These are phyloP conservation scores for Acleris literana DNA, from an alignment of 2,888 invertebrate species.

Conservation along the genomic window DNA sequence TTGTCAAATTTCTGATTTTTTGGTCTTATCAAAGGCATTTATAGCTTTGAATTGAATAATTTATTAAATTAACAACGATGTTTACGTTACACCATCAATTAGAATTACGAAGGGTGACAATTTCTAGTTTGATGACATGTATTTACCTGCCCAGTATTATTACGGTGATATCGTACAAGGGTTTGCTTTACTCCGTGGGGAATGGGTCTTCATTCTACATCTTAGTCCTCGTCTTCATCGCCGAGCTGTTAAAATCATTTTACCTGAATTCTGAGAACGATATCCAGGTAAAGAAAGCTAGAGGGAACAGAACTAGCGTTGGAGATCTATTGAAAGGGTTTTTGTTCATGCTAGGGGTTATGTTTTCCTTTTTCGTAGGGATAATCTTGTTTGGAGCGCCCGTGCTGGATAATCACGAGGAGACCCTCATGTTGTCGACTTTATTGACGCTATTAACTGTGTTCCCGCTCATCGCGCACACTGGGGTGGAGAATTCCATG, in stretches of 20 bases:
- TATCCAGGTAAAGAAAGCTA: slow-evolving; percentile 64
- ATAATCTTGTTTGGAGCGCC: slow-evolving; percentile 89
- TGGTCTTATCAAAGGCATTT: slow-evolving; percentile 16
- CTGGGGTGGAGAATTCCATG: slow-evolving; percentile 83
- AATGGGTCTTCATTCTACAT: slow-evolving; percentile 78
- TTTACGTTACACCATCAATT: slow-evolving; percentile 69
- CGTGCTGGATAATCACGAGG: slow-evolving; percentile 84
- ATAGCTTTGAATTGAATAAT: slow-evolving; percentile 5
- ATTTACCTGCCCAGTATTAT: slow-evolving; percentile 85
- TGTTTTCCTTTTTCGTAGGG: slow-evolving; percentile 81
- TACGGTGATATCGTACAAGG: slow-evolving; percentile 81
- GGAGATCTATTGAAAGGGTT: slow-evolving; percentile 80
- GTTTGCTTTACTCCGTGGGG: slow-evolving; percentile 84
- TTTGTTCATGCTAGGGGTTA: slow-evolving; percentile 70
- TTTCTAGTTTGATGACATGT: slow-evolving; percentile 84
- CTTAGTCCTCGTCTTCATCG: slow-evolving; percentile 68
- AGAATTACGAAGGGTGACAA: slow-evolving; percentile 68
- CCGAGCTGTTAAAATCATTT: slow-evolving; percentile 83
- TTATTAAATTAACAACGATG: slow-evolving; percentile 49
- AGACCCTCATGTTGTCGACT: slow-evolving; percentile 86
- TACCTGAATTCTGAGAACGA: slow-evolving; percentile 65
- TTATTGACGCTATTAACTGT: slow-evolving; percentile 85
- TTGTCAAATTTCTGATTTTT: neutral
- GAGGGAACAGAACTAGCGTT: slow-evolving; percentile 66
- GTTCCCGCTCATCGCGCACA: slow-evolving; percentile 85